These are phyloP conservation scores for Muscidifurax raptorellus DNA, from an alignment of 1,140 invertebrate genomes.

Conservation along the genomic window DNA sequence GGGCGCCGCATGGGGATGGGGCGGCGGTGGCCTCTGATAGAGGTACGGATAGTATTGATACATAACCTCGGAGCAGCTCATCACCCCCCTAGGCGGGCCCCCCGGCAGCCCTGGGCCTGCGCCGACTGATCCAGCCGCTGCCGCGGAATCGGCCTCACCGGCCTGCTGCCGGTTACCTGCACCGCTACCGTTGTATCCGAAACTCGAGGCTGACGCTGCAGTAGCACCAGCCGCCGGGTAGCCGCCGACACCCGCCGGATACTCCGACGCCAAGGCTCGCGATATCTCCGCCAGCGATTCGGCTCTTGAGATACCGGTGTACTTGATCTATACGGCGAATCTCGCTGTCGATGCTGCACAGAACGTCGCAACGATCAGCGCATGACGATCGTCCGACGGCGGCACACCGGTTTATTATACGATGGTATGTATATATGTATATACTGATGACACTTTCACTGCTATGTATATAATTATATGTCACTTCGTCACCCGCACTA, in stretches of 20 bases:
- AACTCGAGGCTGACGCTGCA: slow-evolving; percentile 61
- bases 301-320: neutral
- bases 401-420: neutral
- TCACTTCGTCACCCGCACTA: too few relatives aligned
- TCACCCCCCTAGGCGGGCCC: slow-evolving; percentile 74
- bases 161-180: neutral
- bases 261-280: slow-evolving; percentile 62
- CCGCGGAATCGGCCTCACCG: neutral
- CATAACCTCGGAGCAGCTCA: slow-evolving; percentile 80
- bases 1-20: slow-evolving; percentile 70
- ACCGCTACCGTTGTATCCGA: slow-evolving; percentile 64
- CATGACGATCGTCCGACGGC: neutral
- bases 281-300: slow-evolving; percentile 50
- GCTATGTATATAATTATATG: too few relatives aligned
- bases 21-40: slow-evolving; percentile 76
- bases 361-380: neutral
- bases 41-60: slow-evolving; percentile 80
- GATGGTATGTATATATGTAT: neutral
- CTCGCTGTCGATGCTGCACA: neutral
- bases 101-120: slow-evolving; percentile 68
- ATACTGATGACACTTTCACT: neutral
- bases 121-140: neutral
- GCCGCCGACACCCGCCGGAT: slow-evolving; percentile 63
- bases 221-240: slow-evolving; percentile 52
- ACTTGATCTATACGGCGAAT: neutral